phyloP scores from a whole-genome alignment of 1,140 invertebrate species.

The Aporrectodea caliginosa region DNA sequence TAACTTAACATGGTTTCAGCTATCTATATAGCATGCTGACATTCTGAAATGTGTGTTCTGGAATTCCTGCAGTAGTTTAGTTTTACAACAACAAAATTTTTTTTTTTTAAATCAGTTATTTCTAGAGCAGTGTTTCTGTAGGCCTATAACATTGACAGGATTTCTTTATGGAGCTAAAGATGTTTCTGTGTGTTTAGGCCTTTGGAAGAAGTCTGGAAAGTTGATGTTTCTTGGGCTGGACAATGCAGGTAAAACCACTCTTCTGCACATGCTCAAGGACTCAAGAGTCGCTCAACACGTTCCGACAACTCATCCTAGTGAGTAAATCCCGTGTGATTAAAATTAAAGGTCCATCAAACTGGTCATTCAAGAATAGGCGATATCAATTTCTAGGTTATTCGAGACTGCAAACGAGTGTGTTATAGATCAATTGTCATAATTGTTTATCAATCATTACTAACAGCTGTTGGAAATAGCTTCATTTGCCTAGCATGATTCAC shows the following conservation, averaged over 20 bases:
- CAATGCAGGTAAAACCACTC: slow-evolving; percentile 98
- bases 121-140: neutral
- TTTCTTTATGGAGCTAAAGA: neutral
- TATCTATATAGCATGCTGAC: neutral
- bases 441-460: too few relatives aligned
- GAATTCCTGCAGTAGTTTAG: neutral
- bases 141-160: neutral
- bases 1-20: neutral
- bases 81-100: neutral
- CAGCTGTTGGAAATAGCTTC: too few relatives aligned
- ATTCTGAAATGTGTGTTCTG: neutral
- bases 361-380: too few relatives aligned
- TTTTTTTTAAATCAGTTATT: neutral
- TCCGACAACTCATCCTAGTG: slow-evolving; percentile 91
- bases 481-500: too few relatives aligned
- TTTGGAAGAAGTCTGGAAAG: slow-evolving; percentile 94
- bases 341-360: too few relatives aligned
- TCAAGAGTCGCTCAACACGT: slow-evolving; percentile 98
- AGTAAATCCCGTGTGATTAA: neutral
- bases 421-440: too few relatives aligned
- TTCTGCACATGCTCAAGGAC: slow-evolving; percentile 99
- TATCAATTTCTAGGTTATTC: too few relatives aligned
- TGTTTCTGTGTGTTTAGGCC: slow-evolving; percentile 14
- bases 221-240: slow-evolving; percentile 97
- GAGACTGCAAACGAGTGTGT: too few relatives aligned